Evolutionary conservation across 2,888 invertebrate genomes (phyloP), one percentile per base, ranked within the genome.

Genomic region (Andrena flavipes): DNA sequence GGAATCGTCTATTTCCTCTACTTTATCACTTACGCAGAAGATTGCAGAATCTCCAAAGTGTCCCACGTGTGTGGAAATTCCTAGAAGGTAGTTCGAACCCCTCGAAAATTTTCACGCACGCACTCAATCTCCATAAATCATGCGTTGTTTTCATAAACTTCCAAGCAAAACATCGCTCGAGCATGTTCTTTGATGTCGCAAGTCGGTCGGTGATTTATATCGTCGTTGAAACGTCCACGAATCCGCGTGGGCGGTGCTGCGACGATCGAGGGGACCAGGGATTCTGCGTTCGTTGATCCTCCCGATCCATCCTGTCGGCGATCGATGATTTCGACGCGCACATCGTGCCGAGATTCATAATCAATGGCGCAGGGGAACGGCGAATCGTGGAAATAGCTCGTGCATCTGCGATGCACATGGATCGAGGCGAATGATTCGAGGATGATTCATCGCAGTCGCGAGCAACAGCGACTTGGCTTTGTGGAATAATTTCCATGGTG

Each of bases 391-490:
- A 65, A 70, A 77, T 73, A 76, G n/a, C 68, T n/a, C 51, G 48
- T 69, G 59, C 76, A 78, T 73, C 65, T 75, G 67, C 65, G 71
- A 16, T 72, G 75, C 74, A 84, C 62, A 23, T 72, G 72, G 30
- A 73, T 68, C 62, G 68, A 29, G 20, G 62, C 64, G 64, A 78
- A 84, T 83, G 75, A 84, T 86, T 84, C 68, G 68, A 80, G 68
- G 76, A 62, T 87, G 87, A 87, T 69, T 87, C 87, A 87, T 69
- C 70, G 68, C 13, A n/a, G 30, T 62, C 20, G 23, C 42, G 29
- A 6, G 26, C 35, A 65, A 71, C n/a, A 29, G n/a, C 35, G 13
- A 33, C 68, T 69, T 65, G 30, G 30, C 20, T 59, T 59, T 42
- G 29, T 13, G 20, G 23, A 65, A 26, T 33, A 35, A 59, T 79